These are phyloP conservation scores for Aurelia sp. DNA, from an alignment of 30 jellyfish, hydroid and myxozoan species.

Conservation along the genomic window DNA sequence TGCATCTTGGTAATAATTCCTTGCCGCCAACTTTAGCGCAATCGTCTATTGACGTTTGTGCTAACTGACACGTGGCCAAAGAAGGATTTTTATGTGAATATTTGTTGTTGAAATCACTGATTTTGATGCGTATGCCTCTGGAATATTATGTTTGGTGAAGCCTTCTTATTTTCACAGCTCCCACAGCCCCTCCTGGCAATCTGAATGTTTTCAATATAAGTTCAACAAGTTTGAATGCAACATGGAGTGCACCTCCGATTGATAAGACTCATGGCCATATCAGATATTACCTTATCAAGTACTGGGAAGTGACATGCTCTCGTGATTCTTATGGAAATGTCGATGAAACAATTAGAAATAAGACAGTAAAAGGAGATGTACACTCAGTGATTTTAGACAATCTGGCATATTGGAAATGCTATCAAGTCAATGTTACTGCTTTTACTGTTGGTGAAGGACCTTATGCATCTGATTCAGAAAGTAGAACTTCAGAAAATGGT, in stretches of 20 bases:
- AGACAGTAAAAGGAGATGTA: background rate
- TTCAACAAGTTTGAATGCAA: conserved; percentile 11
- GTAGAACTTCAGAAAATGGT: conserved; percentile 16
- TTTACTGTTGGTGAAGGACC: background rate
- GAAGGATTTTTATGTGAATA: too few species aligned
- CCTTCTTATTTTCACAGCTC: too few species aligned
- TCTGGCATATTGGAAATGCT: background rate
- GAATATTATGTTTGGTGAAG: too few species aligned
- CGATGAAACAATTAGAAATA: background rate
- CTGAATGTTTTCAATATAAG: background rate
- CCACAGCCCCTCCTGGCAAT: background rate
- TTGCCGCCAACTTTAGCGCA: too few species aligned
- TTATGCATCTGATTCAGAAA: background rate
- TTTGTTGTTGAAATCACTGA: too few species aligned
- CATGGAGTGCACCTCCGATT: background rate
- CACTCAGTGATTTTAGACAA: too few species aligned
- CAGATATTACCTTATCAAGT: too few species aligned
- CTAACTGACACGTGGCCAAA: too few species aligned
- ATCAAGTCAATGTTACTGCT: conserved; percentile 7
- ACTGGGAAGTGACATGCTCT: background rate
- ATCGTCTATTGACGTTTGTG: too few species aligned
- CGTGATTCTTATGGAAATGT: background rate
- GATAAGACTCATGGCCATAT: too few species aligned
- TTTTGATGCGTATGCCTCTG: too few species aligned
- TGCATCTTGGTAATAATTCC: too few species aligned